These are phyloP conservation scores for Callorhinus ursinus DNA, from an alignment of 2,113 vertebrate species.

Conservation along the genomic window DNA sequence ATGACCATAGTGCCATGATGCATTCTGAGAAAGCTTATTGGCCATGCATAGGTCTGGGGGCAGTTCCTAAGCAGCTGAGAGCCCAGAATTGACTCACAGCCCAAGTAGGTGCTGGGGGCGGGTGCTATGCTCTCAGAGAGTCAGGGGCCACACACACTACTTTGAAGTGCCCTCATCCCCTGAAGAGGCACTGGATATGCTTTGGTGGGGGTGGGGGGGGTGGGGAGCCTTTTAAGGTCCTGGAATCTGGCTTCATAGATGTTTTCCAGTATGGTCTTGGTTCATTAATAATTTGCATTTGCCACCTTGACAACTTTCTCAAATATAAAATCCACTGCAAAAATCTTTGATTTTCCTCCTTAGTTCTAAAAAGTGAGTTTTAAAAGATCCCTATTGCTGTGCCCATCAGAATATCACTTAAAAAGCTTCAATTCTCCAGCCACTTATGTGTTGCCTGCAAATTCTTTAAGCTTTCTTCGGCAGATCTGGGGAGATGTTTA, in stretches of 20 bases:
- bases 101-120: background rate
- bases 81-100: background rate
- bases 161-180: background rate
- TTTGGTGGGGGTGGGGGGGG: background rate
- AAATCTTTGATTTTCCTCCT: background rate
- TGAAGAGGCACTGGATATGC: background rate
- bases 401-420: background rate
- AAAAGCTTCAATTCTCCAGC: background rate
- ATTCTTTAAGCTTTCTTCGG: background rate
- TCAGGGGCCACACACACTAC: background rate
- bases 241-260: background rate
- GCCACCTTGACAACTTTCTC: background rate
- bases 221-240: background rate
- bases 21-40: background rate
- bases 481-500: background rate
- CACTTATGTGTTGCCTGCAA: background rate
- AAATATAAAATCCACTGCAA: background rate
- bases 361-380: background rate
- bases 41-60: background rate
- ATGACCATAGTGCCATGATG: background rate
- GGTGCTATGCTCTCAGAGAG: background rate
- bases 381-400: background rate
- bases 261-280: background rate
- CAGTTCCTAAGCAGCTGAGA: background rate
- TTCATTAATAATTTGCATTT: background rate